Percentiles rank a stretch among this genome's conserved stretches.
phyloP scores from a whole-genome alignment of 2,113 vertebrate genomes.

The Phylloscopus trochilus region DNA sequence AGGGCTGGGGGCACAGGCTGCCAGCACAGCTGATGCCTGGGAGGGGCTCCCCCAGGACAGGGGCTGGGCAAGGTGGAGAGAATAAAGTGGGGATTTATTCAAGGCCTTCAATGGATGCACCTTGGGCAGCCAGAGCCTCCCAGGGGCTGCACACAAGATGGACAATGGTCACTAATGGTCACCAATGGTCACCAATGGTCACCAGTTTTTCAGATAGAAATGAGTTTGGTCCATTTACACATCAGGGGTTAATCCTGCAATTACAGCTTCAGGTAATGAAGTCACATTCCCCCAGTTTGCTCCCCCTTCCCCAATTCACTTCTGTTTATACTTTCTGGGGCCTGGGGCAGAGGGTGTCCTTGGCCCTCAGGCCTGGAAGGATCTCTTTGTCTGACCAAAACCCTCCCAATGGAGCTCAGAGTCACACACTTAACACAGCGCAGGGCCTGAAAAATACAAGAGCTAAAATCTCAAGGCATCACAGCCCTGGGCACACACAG shows the following conservation, averaged over 20 bases:
- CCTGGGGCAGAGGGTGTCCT: neutral
- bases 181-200: too few relatives aligned
- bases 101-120: neutral
- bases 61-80: neutral
- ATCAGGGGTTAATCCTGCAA: neutral
- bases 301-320: neutral
- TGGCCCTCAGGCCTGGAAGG: neutral
- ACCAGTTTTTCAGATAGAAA: rapidly evolving
- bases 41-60: neutral
- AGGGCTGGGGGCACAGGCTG: neutral
- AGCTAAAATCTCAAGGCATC: neutral
- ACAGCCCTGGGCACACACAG: neutral
- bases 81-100: neutral
- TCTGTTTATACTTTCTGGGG: neutral
- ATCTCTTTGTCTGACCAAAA: neutral
- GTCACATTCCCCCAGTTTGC: neutral
- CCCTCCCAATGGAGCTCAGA: neutral
- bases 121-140: neutral
- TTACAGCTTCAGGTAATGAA: neutral
- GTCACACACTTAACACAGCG: rapidly evolving
- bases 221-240: neutral
- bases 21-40: neutral
- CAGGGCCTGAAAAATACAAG: neutral
- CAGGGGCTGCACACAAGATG: neutral
- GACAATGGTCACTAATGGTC: neutral